Conservation (phyloP, 2,797 vertebrate species). For the Margarornis squamiger region DNA sequence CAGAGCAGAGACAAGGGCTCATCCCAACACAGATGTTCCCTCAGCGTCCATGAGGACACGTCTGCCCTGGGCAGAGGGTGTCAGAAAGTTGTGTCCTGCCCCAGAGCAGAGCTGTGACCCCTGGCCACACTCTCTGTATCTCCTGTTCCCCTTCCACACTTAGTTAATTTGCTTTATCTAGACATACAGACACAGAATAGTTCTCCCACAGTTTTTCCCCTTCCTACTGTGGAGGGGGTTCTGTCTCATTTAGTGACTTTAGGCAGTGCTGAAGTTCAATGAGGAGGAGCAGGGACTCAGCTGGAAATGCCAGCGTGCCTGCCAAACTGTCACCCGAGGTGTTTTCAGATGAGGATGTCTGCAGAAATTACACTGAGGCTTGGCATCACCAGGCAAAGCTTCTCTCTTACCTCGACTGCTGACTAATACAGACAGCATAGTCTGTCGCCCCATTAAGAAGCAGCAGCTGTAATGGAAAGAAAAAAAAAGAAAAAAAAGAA, state of each 20-base stretch:
- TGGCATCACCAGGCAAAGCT: conserved; percentile 11
- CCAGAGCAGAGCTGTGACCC: neutral
- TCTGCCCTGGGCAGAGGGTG: neutral
- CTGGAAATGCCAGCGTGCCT: conserved; percentile 44
- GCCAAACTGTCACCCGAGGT: conserved; percentile 56
- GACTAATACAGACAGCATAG: conserved; percentile 35
- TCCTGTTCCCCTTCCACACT: neutral
- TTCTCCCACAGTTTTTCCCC: neutral
- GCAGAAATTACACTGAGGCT: conserved; percentile 35
- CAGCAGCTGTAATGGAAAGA: neutral
- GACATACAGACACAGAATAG: neutral
- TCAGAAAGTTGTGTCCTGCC: neutral
- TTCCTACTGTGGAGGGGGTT: neutral
- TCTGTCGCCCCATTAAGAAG: conserved; percentile 10
- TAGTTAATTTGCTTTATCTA: neutral
- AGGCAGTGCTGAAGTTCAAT: conserved; percentile 38
- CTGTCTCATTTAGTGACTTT: conserved; percentile 37
- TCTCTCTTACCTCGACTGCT: neutral
- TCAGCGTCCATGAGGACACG: neutral
- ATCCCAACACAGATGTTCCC: neutral
- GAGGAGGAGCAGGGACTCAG: conserved; percentile 31
- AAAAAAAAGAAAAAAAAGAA: neutral
- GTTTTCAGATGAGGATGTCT: conserved; percentile 52
- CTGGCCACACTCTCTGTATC: rapidly evolving
- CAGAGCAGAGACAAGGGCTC: neutral